These are phyloP conservation scores for Taenaris catops DNA, from an alignment of 2,888 invertebrate species.

Conservation along the genomic window DNA sequence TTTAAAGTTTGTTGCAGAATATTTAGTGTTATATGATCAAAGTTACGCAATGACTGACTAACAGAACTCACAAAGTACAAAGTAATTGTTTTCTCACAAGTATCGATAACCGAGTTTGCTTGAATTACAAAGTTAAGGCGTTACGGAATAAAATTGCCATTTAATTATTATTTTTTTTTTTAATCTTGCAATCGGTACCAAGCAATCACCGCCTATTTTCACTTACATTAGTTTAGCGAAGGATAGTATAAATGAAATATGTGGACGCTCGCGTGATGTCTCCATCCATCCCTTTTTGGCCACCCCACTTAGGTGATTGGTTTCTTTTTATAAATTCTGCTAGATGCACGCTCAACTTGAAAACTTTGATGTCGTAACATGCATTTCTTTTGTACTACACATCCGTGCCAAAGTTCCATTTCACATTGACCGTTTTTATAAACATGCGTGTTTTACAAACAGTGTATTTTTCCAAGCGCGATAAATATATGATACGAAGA, in stretches of 20 bases:
- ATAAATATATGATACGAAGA: no score
- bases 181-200: conserved; percentile 38
- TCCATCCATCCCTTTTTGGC: conserved; percentile 49
- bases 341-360: conserved; percentile 26
- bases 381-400: conserved; percentile 6
- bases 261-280: conserved; percentile 66
- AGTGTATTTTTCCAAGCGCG: no score
- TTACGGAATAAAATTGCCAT: no score
- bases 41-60: no score
- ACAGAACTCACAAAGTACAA: no score
- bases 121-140: no score
- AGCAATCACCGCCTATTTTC: conserved; percentile 68
- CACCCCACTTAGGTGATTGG: conserved; percentile 65
- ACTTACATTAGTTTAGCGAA: conserved; percentile 72
- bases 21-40: no score
- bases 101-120: no score
- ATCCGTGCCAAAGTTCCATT: background rate
- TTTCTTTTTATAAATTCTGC: conserved; percentile 31
- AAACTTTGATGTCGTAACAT: conserved; percentile 40
- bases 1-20: no score
- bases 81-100: no score
- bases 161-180: no score
- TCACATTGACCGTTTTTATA: background rate
- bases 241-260: conserved; percentile 74
- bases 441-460: no score